A percentile compares a stretch with the other conserved stretches of the same genome.
These are phyloP conservation scores for Myopa testacea DNA, from an alignment of 2,888 invertebrate species.

Conservation along the genomic window DNA sequence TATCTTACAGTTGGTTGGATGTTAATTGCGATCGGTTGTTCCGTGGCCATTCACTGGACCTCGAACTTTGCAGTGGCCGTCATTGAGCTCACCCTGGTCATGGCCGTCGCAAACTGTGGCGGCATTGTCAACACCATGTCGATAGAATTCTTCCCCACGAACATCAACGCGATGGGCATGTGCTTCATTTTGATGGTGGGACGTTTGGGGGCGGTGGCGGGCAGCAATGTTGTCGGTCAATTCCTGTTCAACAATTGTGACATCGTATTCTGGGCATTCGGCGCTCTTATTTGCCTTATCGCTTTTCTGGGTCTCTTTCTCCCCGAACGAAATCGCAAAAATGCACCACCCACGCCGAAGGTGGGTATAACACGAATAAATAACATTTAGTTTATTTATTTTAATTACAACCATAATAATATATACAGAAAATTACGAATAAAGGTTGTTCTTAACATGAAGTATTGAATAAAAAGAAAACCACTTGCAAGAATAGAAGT, in stretches of 20 bases:
- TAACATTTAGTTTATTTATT: no score
- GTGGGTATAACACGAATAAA: no score
- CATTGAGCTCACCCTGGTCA: constrained; percentile 71
- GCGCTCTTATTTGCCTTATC: constrained; percentile 49
- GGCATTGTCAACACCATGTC: constrained; percentile 73
- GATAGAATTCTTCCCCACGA: constrained; percentile 74
- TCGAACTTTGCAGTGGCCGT: constrained; percentile 72
- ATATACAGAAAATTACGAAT: no score
- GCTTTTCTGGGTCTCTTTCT: constrained; percentile 50
- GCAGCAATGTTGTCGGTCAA: constrained; percentile 60
- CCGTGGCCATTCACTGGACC: constrained; percentile 73
- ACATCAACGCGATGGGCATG: constrained; percentile 68
- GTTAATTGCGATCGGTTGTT: constrained; percentile 71
- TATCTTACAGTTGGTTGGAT: constrained; percentile 60
- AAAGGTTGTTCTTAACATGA: no score
- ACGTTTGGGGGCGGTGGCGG: constrained; percentile 63
- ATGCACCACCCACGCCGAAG: constrained; percentile 9
- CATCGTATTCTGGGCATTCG: constrained; percentile 53
- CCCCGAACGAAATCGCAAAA: constrained; percentile 51
- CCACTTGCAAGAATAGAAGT: no score
- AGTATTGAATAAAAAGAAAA: no score
- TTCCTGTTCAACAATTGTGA: constrained; percentile 57
- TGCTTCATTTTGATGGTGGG: constrained; percentile 66
- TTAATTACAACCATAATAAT: no score
- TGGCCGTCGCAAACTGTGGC: constrained; percentile 72